phyloP scores from a whole-genome alignment of 92 coral and sea anemone species.

The Desmophyllum pertusum region DNA sequence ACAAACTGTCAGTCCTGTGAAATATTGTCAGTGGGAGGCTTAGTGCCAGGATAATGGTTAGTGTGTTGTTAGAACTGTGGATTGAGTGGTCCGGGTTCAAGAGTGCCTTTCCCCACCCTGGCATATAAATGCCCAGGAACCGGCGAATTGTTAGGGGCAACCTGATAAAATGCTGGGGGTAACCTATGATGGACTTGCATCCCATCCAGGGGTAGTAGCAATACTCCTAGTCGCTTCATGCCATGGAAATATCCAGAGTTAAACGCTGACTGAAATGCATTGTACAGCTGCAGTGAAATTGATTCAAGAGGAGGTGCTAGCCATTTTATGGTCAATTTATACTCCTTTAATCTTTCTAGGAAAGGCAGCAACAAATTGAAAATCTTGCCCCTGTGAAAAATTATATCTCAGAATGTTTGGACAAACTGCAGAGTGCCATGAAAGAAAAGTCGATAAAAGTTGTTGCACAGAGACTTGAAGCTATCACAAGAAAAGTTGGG shows the following conservation, averaged over 20 bases:
- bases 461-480: conserved; percentile 91
- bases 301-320: background rate
- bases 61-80: too few relatives aligned
- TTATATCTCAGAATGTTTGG: conserved; percentile 87
- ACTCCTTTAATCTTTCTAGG: conserved; percentile 43
- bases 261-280: too few relatives aligned
- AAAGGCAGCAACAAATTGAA: conserved; percentile 90
- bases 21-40: too few relatives aligned
- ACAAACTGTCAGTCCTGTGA: too few relatives aligned
- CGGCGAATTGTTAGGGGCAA: too few relatives aligned
- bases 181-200: too few relatives aligned
- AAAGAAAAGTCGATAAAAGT: conserved; percentile 88
- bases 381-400: conserved; percentile 85
- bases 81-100: too few relatives aligned
- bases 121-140: too few relatives aligned
- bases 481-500: conserved; percentile 95
- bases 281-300: background rate
- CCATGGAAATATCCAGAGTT: too few relatives aligned
- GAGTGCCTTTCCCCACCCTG: too few relatives aligned
- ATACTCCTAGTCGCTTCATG: conserved; percentile 38
- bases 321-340: background rate
- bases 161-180: too few relatives aligned
- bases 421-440: conserved; percentile 92
- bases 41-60: too few relatives aligned
- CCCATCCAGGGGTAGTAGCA: background rate